These are phyloP conservation scores for Melieria picta DNA, from an alignment of 2,888 invertebrate species.

Conservation along the genomic window DNA sequence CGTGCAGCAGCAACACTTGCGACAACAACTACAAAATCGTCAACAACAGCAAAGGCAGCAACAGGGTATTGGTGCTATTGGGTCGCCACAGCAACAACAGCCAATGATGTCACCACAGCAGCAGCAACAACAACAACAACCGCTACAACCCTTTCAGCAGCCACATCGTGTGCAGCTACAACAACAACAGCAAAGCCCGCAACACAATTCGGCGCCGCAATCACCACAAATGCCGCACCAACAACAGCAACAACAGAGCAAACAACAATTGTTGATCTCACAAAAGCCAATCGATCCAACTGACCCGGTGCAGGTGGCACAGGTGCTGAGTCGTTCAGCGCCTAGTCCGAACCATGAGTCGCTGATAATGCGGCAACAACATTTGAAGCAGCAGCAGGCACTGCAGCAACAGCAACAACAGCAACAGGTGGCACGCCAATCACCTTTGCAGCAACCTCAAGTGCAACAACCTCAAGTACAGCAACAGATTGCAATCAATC, in stretches of 20 bases:
- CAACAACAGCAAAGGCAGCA: slow-evolving; percentile 46
- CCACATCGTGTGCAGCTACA: slow-evolving; percentile 54
- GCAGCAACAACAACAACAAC: slow-evolving; percentile 48
- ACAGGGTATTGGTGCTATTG: slow-evolving; percentile 22
- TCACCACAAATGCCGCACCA: slow-evolving; percentile 60
- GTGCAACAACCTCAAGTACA: slow-evolving; percentile 45
- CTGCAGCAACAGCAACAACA: slow-evolving; percentile 49
- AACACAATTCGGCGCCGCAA: slow-evolving; percentile 56
- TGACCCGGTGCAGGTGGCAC: slow-evolving; percentile 64
- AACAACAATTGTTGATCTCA: slow-evolving; percentile 42
- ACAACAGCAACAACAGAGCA: slow-evolving; percentile 48
- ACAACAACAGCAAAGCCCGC: slow-evolving; percentile 59
- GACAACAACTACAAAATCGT: slow-evolving; percentile 58
- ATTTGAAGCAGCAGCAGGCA: slow-evolving; percentile 58
- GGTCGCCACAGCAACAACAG: slow-evolving; percentile 45
- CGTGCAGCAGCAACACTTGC: slow-evolving; percentile 56
- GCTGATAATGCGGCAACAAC: slow-evolving; percentile 61
- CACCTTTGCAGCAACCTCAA: slow-evolving; percentile 44
- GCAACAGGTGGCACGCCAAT: slow-evolving; percentile 42
- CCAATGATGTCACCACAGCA: slow-evolving; percentile 42
- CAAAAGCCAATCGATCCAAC: slow-evolving; percentile 63
- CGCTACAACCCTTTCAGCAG: slow-evolving; percentile 56
- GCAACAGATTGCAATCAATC: slow-evolving; percentile 43
- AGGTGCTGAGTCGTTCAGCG: slow-evolving; percentile 61
- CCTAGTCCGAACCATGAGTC: slow-evolving; percentile 64